These are phyloP conservation scores for Gisinianus flammeolus DNA, from an alignment of 2,888 invertebrate genomes.

Conservation along the genomic window DNA sequence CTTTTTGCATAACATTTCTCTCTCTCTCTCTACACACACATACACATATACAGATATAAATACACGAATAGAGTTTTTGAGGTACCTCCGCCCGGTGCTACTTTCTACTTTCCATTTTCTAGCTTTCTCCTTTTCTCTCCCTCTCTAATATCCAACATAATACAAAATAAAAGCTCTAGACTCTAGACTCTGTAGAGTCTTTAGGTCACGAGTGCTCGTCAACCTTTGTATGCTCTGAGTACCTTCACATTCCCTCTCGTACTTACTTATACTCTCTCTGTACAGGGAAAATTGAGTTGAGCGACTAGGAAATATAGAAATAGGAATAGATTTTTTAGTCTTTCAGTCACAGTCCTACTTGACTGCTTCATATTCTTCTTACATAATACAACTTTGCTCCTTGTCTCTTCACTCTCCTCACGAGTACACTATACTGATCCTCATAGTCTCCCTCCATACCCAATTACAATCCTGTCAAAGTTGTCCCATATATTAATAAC, in stretches of 20 bases:
- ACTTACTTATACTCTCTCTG: not conserved
- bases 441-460: too few relatives aligned
- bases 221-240: not conserved
- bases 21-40: not conserved
- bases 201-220: not conserved
- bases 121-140: constrained; percentile 15
- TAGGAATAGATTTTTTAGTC: not conserved
- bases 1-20: constrained; percentile 27
- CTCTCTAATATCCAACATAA: not conserved
- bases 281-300: not conserved
- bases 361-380: not conserved
- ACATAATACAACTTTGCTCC: constrained; percentile 8
- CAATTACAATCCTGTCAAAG: too few relatives aligned
- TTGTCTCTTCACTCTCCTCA: not conserved
- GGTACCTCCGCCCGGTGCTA: too few relatives aligned
- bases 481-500: too few relatives aligned
- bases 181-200: not conserved
- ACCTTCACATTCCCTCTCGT: too few relatives aligned
- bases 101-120: constrained; percentile 23
- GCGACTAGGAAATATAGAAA: not conserved
- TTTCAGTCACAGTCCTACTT: constrained; percentile 14
- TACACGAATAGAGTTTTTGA: too few relatives aligned
- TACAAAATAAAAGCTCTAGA: too few relatives aligned
- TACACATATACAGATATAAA: too few relatives aligned
- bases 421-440: too few relatives aligned